Conservation (phyloP, 1,140 invertebrate species). For the Triops cancriformis region DNA sequence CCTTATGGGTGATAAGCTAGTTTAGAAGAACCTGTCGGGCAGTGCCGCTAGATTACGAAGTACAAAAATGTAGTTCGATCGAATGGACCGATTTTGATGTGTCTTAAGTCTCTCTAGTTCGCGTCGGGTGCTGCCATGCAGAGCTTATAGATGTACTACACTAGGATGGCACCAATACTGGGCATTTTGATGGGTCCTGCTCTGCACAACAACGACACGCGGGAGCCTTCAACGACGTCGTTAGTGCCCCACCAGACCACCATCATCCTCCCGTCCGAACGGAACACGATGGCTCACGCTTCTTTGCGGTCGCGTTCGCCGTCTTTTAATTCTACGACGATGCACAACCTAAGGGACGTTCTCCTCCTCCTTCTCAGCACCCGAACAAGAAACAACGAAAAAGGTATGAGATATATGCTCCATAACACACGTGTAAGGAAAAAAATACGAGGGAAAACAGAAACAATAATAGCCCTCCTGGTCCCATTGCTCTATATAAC, state of each 20-base stretch:
- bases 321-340: not conserved
- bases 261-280: not conserved
- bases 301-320: not conserved
- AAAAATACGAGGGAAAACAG: not conserved
- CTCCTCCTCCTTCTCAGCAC: not conserved
- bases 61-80: not conserved
- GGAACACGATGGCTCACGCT: not conserved
- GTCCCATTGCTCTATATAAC: not conserved
- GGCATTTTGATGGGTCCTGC: slow-evolving; percentile 3
- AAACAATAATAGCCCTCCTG: not conserved
- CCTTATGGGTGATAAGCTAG: too few relatives aligned
- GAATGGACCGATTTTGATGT: not conserved
- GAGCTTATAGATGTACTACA: not conserved
- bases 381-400: not conserved
- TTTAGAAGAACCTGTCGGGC: too few relatives aligned
- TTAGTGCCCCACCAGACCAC: slow-evolving; percentile 3
- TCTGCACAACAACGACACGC: slow-evolving; percentile 12
- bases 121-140: not conserved
- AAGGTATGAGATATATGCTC: slow-evolving; percentile 6
- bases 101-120: not conserved
- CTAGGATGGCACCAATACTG: not conserved
- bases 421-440: not conserved
- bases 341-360: slow-evolving; percentile 1
- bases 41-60: too few relatives aligned
- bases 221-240: slow-evolving; percentile 11